A percentile compares a stretch with the other conserved stretches of the same genome.
Evolutionary conservation across 2,113 vertebrate species (phyloP).

Genomic region (Gopherus flavomarginatus): DNA sequence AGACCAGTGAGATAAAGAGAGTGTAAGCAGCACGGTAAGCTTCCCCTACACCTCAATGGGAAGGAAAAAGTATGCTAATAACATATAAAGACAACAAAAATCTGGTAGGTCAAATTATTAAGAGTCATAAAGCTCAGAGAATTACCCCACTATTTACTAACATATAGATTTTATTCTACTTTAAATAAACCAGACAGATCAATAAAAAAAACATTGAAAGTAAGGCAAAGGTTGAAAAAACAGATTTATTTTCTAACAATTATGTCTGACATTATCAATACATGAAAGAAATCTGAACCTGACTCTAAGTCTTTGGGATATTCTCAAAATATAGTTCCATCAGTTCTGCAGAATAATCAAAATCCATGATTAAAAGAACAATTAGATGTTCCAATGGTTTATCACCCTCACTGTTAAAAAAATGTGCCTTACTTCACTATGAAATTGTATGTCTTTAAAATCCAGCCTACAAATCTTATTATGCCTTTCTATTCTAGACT

Average conservation of each 20-base stretch:
- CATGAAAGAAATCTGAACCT: background rate
- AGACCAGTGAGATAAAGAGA: background rate
- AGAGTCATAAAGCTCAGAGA: background rate
- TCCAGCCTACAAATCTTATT: background rate
- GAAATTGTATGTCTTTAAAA: background rate
- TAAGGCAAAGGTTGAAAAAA: background rate
- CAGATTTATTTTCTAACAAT: background rate
- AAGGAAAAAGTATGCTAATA: background rate
- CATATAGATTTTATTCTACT: background rate
- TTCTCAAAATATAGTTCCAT: background rate
- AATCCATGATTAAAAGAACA: background rate
- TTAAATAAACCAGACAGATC: background rate
- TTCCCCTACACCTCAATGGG: background rate
- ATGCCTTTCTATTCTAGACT: background rate
- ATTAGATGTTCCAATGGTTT: background rate
- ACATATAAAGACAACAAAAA: accelerated
- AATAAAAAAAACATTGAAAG: background rate
- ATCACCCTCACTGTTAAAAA: background rate
- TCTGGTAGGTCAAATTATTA: background rate
- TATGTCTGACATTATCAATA: conserved; percentile 13
- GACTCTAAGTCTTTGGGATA: background rate
- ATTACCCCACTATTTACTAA: background rate
- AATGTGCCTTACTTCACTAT: background rate
- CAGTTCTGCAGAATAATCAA: background rate
- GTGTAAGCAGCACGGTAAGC: background rate